These are phyloP conservation scores for Brachyistius frenatus DNA, from an alignment of 2,113 vertebrate genomes.

Conservation along the genomic window DNA sequence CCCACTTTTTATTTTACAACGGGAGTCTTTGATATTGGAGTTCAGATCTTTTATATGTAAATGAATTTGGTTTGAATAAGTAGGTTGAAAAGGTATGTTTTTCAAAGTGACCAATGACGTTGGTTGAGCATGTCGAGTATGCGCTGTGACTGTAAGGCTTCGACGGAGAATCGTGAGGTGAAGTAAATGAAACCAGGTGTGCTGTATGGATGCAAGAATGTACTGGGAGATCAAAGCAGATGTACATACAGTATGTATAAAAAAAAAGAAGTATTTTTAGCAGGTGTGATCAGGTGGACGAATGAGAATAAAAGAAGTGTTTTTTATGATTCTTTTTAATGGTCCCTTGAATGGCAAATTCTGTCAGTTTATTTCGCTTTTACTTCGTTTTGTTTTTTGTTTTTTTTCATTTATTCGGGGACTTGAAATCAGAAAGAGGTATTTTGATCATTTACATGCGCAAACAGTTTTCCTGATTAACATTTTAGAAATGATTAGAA, in stretches of 20 bases:
- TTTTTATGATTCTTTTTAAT: conserved; percentile 57
- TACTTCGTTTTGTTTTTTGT: neutral
- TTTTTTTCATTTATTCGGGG: conserved; percentile 49
- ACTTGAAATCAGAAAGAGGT: conserved; percentile 63
- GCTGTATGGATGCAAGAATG: conserved; percentile 52
- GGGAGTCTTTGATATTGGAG: conserved; percentile 42
- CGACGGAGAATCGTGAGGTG: conserved; percentile 6
- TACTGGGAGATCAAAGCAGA: conserved; percentile 25
- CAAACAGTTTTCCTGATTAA: conserved; percentile 52
- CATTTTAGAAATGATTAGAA: conserved; percentile 63
- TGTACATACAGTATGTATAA: conserved; percentile 58
- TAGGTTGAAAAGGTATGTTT: conserved; percentile 40
- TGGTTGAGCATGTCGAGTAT: conserved; percentile 62
- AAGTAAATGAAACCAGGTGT: neutral
- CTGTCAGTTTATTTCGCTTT: neutral
- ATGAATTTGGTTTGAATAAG: conserved; percentile 51
- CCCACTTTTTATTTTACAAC: conserved; percentile 37
- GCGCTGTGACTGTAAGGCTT: conserved; percentile 48
- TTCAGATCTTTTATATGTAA: conserved; percentile 50
- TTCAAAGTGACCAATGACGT: conserved; percentile 68
- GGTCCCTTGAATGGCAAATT: conserved; percentile 41
- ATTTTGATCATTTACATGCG: conserved; percentile 58
- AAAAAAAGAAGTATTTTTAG: conserved; percentile 56
- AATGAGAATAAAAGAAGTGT: conserved; percentile 23
- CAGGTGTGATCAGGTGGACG: conserved; percentile 51